Conservation (phyloP, 2,113 vertebrate species). For the Pelmatolapia mariae region DNA sequence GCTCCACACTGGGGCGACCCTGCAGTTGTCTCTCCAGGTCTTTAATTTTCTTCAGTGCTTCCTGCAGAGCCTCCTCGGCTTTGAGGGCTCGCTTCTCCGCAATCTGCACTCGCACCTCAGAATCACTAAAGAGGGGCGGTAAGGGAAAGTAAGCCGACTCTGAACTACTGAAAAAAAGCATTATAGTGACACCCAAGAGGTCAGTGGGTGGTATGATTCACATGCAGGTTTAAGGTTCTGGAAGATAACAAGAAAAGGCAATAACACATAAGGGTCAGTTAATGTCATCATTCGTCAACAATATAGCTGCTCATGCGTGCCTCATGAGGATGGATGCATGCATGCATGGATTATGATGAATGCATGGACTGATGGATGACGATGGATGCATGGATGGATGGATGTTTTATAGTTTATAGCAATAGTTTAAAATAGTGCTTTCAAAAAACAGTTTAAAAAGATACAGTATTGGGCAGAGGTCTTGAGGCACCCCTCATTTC, state of each 20-base stretch:
- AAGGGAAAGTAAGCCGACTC: not conserved
- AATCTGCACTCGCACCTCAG: conserved; percentile 63
- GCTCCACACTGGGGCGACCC: conserved; percentile 8
- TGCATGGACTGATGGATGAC: too few species aligned
- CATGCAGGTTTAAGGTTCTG: not conserved
- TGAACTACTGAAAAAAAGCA: not conserved
- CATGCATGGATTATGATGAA: too few species aligned
- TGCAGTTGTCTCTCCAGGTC: conserved; percentile 71
- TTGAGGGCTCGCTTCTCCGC: conserved; percentile 73
- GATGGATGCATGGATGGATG: not conserved
- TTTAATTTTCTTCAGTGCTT: conserved; percentile 73
- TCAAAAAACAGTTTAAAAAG: fast-evolving
- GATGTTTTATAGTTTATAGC: not conserved
- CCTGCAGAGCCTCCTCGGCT: conserved; percentile 76
- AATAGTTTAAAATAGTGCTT: not conserved
- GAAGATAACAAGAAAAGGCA: not conserved
- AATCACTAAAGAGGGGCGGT: conserved; percentile 15
- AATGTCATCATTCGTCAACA: too few species aligned
- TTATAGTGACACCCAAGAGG: not conserved
- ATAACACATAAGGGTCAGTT: not conserved
- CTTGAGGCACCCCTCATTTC: fast-evolving
- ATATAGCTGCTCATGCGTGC: too few species aligned
- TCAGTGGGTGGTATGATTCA: not conserved
- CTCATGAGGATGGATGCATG: too few species aligned
- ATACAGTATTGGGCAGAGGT: not conserved